phyloP scores from a whole-genome alignment of 1,140 invertebrate species.

The Aphaenogaster rudis region DNA sequence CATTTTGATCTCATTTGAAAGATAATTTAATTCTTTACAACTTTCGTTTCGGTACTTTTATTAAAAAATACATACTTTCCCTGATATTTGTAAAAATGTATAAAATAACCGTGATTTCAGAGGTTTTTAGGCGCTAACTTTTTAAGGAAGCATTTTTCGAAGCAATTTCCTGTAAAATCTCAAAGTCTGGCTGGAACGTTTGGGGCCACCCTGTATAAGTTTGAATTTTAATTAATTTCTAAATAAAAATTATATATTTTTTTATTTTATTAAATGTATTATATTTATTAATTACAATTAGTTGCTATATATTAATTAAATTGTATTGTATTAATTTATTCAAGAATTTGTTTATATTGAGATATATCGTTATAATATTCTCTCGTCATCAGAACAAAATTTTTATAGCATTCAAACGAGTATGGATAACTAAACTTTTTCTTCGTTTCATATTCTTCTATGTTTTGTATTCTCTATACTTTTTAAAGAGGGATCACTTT shows the following conservation, averaged over 20 bases:
- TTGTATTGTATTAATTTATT: background rate
- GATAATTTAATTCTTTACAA: no score
- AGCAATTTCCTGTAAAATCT: no score
- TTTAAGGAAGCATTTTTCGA: no score
- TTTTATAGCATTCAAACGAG: background rate
- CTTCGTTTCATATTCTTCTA: background rate
- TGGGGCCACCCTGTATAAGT: no score
- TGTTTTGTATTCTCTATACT: background rate
- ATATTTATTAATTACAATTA: background rate
- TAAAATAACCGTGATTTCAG: no score
- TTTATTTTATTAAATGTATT: slow-evolving; percentile 5
- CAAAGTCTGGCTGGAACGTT: no score
- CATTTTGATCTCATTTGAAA: no score
- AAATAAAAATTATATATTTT: background rate
- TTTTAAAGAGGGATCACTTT: background rate
- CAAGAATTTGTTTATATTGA: background rate
- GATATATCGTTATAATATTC: background rate
- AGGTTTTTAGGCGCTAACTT: no score
- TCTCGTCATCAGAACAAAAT: background rate
- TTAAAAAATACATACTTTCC: no score
- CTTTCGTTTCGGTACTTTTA: no score
- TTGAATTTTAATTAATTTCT: background rate
- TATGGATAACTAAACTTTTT: background rate
- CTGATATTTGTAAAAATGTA: no score
- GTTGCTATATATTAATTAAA: background rate